Conservation (phyloP, 2,113 vertebrate genomes). For the Lepus europaeus region DNA sequence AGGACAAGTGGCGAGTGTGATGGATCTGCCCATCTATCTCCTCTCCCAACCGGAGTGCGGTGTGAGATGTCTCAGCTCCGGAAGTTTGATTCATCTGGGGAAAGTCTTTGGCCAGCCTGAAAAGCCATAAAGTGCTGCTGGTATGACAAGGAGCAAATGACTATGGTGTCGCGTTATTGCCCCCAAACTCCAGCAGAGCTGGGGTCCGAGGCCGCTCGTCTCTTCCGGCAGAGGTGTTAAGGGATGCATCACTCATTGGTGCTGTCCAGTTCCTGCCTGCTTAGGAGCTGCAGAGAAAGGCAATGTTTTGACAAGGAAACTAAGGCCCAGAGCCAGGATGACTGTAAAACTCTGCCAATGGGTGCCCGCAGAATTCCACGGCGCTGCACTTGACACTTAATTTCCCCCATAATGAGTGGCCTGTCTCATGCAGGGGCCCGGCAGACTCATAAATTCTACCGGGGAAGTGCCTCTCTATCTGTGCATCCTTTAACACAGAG, state of each 20-base stretch:
- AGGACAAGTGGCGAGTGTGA: background rate
- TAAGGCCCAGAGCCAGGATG: constrained; percentile 36
- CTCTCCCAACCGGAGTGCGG: background rate
- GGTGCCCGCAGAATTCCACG: background rate
- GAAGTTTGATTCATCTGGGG: constrained; percentile 45
- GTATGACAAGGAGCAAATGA: constrained; percentile 78
- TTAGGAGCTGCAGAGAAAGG: constrained; percentile 35
- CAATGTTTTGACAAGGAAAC: constrained; percentile 66
- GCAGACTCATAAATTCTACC: constrained; percentile 49
- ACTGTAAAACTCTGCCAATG: background rate
- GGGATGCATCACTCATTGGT: constrained; percentile 55
- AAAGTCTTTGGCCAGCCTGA: constrained; percentile 16
- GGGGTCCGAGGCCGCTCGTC: background rate
- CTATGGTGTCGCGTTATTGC: constrained; percentile 71
- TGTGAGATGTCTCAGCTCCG: background rate
- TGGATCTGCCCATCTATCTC: background rate
- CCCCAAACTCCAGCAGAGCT: constrained; percentile 69
- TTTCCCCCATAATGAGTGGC: constrained; percentile 56
- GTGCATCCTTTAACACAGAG: background rate
- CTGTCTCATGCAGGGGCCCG: constrained; percentile 42
- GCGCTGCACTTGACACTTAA: constrained; percentile 16
- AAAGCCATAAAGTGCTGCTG: constrained; percentile 60
- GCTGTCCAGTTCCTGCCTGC: background rate
- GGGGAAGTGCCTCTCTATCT: background rate
- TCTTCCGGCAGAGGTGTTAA: constrained; percentile 59